These are phyloP conservation scores for Neogobius melanostomus DNA, from an alignment of 2,113 vertebrate genomes.

Conservation along the genomic window DNA sequence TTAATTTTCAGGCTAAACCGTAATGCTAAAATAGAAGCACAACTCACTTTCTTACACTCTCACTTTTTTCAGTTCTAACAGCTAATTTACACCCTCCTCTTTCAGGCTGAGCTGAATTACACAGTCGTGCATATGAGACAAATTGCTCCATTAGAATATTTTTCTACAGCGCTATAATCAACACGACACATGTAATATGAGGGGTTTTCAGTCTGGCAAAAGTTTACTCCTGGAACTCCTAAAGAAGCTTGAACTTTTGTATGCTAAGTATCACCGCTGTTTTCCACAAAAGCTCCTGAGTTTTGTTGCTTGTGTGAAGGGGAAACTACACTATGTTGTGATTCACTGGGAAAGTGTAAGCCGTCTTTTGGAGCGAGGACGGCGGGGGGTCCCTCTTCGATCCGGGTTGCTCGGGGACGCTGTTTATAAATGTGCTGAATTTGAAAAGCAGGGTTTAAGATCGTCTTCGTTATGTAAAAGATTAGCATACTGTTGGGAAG, in stretches of 20 bases:
- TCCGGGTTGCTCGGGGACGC: slow-evolving; percentile 26
- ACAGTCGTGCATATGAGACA: background rate
- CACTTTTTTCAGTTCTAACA: background rate
- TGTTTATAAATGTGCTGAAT: slow-evolving; percentile 16
- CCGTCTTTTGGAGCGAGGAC: slow-evolving; percentile 16
- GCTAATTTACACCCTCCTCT: slow-evolving; percentile 6
- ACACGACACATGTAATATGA: background rate
- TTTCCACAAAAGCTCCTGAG: background rate
- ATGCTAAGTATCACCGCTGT: background rate
- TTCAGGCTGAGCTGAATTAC: background rate
- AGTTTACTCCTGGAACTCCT: background rate
- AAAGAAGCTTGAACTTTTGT: background rate
- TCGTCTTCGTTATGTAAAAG: slow-evolving; percentile 10
- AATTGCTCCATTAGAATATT: background rate
- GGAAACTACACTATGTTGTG: background rate
- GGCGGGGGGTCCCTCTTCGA: slow-evolving; percentile 33
- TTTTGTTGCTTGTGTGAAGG: background rate
- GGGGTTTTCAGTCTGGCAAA: background rate
- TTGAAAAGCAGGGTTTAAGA: slow-evolving; percentile 25
- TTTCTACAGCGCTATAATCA: background rate
- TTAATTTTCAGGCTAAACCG: background rate
- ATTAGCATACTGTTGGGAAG: slow-evolving; percentile 18
- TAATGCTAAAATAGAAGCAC: background rate
- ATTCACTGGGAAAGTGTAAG: slow-evolving; percentile 6
- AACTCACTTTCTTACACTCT: background rate